Evolutionary conservation across 2,888 invertebrate genomes (phyloP), one percentile per base, ranked within the genome.

Genomic region (Syrphus vitripennis): DNA sequence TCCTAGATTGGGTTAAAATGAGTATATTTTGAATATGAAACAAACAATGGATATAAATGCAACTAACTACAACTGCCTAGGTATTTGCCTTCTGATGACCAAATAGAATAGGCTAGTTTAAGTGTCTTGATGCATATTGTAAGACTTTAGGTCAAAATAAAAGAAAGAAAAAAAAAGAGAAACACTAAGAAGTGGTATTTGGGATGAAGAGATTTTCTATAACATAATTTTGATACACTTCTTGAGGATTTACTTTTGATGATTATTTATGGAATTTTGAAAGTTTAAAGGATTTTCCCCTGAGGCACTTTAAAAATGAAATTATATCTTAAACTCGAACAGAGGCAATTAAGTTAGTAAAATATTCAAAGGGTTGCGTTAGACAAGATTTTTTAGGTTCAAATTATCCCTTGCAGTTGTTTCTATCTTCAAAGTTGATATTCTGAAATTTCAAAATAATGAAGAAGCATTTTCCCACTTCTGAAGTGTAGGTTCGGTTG

Each of bases 61-160:
- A 45, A 55, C 55, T 55, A 55, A 55, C 55, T 55, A 7, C 14
- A n/a, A n/a, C n/a, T n/a, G n/a, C 65, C 7, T 24, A 34, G 67
- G 48, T 50, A 67, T 67, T 50, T 67, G 14, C 21, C 9, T 34
- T 34, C 7, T 10, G 4, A 24, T 34, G 21, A 34, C 50, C 34
- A 67, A 50, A 50, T 59, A 37, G 34, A 59, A 59, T 59, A 59
- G 14, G 24, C 50, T 26, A 31, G 55, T 55, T 55, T 31, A 55
- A 55, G 55, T 55, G 16, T 55, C 55, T 31, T 55, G 29, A n/a
- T n/a, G n/a, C 10, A 53, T 53, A 26, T 53, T 53, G 29, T 6
- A 26, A 24, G 26, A n/a, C n/a, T 50, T 50, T 14, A 50, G 50
- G 10, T 55, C 31, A 12, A 16, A 29, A 29, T 55, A 16, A 55